phyloP scores from a whole-genome alignment of 2,113 vertebrate species.

The Peromyscus polionotus region DNA sequence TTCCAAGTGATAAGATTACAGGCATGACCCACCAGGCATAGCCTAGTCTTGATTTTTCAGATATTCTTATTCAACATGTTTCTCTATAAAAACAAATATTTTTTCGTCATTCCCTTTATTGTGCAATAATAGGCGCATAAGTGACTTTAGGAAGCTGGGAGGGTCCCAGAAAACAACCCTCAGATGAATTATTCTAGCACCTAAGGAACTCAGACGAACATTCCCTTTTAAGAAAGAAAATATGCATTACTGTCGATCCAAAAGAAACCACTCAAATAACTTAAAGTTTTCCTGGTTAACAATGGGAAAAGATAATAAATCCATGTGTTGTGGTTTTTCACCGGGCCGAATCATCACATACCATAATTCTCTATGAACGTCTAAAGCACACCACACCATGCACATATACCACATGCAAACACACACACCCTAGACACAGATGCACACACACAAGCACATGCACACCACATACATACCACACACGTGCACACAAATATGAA shows the following conservation, averaged over 20 bases:
- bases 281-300: constrained; percentile 24
- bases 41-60: background rate
- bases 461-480: background rate
- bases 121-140: background rate
- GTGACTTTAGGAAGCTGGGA: constrained; percentile 19
- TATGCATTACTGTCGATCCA: background rate
- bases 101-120: constrained; percentile 4
- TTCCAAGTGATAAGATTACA: background rate
- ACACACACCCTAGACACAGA: background rate
- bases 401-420: background rate
- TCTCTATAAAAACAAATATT: constrained; percentile 9
- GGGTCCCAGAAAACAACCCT: background rate
- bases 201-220: background rate
- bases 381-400: background rate
- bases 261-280: constrained; percentile 33
- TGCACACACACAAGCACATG: background rate
- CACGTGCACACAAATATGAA: background rate
- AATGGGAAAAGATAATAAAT: background rate
- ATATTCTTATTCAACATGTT: background rate
- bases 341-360: background rate
- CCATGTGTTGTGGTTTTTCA: background rate
- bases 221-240: constrained; percentile 36
- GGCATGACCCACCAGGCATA: background rate
- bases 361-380: background rate
- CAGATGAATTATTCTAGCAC: constrained; percentile 42